These are phyloP conservation scores for Bursaphelenchus mucronatus DNA, from an alignment of 1,140 invertebrate genomes.

Conservation along the genomic window DNA sequence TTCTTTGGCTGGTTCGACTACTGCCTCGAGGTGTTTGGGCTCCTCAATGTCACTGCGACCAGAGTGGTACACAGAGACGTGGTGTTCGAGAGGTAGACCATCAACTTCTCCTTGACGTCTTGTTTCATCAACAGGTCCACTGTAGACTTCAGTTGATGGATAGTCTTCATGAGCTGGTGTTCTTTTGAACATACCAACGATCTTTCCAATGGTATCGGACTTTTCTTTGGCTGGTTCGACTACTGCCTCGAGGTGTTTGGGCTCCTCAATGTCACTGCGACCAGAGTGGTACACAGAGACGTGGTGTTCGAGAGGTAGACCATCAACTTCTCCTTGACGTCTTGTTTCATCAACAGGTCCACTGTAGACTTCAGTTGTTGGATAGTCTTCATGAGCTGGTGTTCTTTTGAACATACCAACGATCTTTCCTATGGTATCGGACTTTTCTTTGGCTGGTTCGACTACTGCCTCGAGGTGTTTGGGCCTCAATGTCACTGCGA, in stretches of 20 bases:
- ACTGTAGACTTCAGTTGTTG: background rate
- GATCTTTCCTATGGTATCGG: background rate
- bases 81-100: slow-evolving; percentile 16
- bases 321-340: background rate
- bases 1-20: background rate
- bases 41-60: slow-evolving; percentile 17
- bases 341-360: slow-evolving; percentile 5
- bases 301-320: background rate
- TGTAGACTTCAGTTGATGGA: background rate
- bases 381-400: slow-evolving; percentile 19
- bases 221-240: background rate
- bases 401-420: too few species aligned
- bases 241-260: background rate
- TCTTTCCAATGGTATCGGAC: background rate
- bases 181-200: background rate
- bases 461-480: background rate
- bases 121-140: background rate
- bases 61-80: slow-evolving; percentile 25
- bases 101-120: background rate
- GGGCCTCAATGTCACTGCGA: background rate
- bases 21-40: background rate
- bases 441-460: background rate
- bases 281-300: background rate
- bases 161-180: slow-evolving; percentile 15
- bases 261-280: background rate